A percentile compares a stretch with the other conserved stretches of the same genome.
Conservation (phyloP, 1,140 invertebrate species). For the Anastatus disparis region DNA sequence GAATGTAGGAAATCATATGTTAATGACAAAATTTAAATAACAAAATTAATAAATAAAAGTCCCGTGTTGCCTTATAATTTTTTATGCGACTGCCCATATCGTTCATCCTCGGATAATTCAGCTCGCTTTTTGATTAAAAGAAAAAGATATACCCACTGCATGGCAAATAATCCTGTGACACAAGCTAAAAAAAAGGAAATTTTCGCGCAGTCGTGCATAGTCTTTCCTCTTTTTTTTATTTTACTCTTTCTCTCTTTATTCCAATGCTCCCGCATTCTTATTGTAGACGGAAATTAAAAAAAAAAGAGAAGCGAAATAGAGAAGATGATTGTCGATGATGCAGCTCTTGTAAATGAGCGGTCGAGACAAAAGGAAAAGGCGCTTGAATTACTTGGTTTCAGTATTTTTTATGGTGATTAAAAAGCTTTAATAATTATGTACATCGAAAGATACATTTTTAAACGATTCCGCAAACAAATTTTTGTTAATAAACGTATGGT, state of each 20-base stretch:
- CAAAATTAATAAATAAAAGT: too few species aligned
- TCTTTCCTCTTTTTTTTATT: too few species aligned
- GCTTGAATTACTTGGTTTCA: too few species aligned
- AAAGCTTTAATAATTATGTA: too few species aligned
- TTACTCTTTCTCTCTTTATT: background rate
- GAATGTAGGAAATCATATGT: too few species aligned
- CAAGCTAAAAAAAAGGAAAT: background rate
- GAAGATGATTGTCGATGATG: background rate
- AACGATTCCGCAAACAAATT: too few species aligned
- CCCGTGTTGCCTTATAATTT: conserved; percentile 17
- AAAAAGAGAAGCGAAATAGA: background rate
- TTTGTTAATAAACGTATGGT: too few species aligned
- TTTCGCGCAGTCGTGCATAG: background rate
- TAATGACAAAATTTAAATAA: too few species aligned
- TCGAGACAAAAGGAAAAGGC: background rate
- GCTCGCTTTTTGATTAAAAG: conserved; percentile 23
- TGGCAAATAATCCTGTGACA: background rate
- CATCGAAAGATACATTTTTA: too few species aligned
- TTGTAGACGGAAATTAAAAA: conserved; percentile 11
- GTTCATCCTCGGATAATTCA: conserved; percentile 10
- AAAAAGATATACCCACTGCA: background rate
- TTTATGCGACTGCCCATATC: background rate
- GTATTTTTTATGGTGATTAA: too few species aligned
- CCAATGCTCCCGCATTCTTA: background rate
- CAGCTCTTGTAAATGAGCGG: background rate